Evolutionary conservation across 2,888 invertebrate species (phyloP).

Genomic region (Prosapia bicincta): DNA sequence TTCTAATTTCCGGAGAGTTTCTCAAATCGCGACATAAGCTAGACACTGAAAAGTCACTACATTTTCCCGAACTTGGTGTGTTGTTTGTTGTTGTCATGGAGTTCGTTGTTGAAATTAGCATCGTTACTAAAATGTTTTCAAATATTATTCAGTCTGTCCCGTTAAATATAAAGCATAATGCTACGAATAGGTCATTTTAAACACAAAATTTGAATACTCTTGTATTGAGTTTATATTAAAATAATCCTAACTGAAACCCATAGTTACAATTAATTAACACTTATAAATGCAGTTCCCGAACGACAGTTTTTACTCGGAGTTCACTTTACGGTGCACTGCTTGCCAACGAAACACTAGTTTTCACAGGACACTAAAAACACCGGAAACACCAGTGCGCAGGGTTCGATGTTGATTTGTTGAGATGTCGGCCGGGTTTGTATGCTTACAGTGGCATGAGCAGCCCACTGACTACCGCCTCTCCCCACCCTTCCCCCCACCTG

Average conservation of each 20-base stretch:
- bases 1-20: conserved; percentile 33
- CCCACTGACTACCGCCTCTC: not conserved
- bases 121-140: too few species aligned
- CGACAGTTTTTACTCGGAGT: too few species aligned
- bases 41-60: conserved; percentile 41
- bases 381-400: not conserved
- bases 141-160: too few species aligned
- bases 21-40: conserved; percentile 38
- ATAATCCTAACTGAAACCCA: too few species aligned
- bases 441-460: not conserved
- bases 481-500: not conserved
- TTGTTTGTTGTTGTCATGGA: conserved; percentile 4
- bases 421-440: not conserved
- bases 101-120: not conserved
- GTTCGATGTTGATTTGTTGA: not conserved
- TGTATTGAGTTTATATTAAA: too few species aligned
- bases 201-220: too few species aligned
- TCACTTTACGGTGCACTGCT: not conserved
- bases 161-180: too few species aligned
- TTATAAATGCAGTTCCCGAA: too few species aligned
- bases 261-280: too few species aligned
- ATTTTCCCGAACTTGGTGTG: conserved; percentile 28
- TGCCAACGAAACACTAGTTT: not conserved
- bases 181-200: too few species aligned
- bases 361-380: not conserved